A percentile compares a stretch with the other conserved stretches of the same genome.
These are phyloP conservation scores for Gari tellinella DNA, from an alignment of 2,888 invertebrate genomes.

Conservation along the genomic window DNA sequence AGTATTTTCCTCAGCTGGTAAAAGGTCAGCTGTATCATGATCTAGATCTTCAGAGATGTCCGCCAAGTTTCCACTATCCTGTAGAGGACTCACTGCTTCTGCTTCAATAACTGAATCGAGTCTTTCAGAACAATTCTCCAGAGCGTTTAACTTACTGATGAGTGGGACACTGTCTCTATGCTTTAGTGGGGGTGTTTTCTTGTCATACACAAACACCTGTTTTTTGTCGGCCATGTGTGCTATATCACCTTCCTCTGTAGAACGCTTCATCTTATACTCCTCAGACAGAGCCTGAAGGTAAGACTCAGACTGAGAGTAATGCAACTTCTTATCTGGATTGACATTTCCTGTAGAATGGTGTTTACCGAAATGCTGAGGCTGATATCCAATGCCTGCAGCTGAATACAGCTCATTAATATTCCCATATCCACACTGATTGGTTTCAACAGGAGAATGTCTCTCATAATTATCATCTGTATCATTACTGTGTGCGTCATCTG, in stretches of 20 bases:
- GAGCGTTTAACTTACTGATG: slow-evolving; percentile 64
- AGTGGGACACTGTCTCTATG: slow-evolving; percentile 71
- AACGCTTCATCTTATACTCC: slow-evolving; percentile 68
- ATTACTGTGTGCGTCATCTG: not conserved
- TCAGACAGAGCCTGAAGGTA: slow-evolving; percentile 60
- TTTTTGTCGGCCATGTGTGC: slow-evolving; percentile 69
- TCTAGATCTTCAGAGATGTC: slow-evolving; percentile 1
- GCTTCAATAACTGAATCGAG: slow-evolving; percentile 63
- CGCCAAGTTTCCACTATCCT: not conserved
- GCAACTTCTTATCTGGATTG: slow-evolving; percentile 51
- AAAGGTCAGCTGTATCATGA: slow-evolving; percentile 1
- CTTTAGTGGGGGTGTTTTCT: slow-evolving; percentile 40
- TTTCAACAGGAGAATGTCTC: slow-evolving; percentile 75
- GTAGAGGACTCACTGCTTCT: slow-evolving; percentile 20
- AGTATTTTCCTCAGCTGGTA: slow-evolving; percentile 21
- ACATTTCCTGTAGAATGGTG: not conserved
- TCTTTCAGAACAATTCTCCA: slow-evolving; percentile 39
- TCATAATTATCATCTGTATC: slow-evolving; percentile 39
- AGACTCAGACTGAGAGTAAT: slow-evolving; percentile 70
- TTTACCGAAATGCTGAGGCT: slow-evolving; percentile 66
- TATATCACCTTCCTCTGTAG: slow-evolving; percentile 74
- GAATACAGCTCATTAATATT: slow-evolving; percentile 76
- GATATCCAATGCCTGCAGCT: slow-evolving; percentile 78
- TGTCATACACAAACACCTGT: slow-evolving; percentile 65
- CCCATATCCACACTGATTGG: slow-evolving; percentile 75